Evolutionary conservation across 2,113 vertebrate genomes (phyloP), one percentile per base, ranked within the genome.

Genomic region (Pomatorhinus ruficollis): DNA sequence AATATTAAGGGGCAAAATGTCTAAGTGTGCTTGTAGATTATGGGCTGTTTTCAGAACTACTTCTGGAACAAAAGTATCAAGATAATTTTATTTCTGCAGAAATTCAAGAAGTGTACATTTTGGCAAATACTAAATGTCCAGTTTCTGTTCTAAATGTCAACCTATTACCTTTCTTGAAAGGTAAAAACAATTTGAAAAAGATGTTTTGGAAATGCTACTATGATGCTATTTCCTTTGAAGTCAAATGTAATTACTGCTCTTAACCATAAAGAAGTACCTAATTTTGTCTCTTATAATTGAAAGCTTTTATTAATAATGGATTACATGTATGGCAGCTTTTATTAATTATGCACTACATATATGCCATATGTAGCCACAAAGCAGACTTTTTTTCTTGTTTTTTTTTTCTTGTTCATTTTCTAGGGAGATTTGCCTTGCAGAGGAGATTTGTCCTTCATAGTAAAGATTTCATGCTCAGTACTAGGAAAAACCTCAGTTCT

Each of bases 221-320:
- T 91, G 39, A 35, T 79, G n/a, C n/a, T 72, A 0, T 75, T 95
- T 91, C 27, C 33, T 85, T 90, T 91, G 45, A 80, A 94, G 71
- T 66, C 27, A 74, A 33, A 44, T 79, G 27, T 70, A 94, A 77
- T 77, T 93, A 70, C 45, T 72, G 37, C 61, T 72, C 72, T 39
- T 74, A 80, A 70, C 86, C 42, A 16, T 74, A 54, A 88, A 83
- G 54, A 88, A 23, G 42, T 93, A 72, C 35, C 21, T 89, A 40
- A 77, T 68, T 93, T 90, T 88, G 37, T 61, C 19, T 87, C 39
- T 89, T 72, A 16, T 19, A 83, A 76, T 30, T 70, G 39, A 83
- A 83, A 83, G 10, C 21, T 83, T 70, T 85, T 81, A 81, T 89
- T 96, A 95, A 92, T 83, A 92, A 56, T 71, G 39, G 23, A 30